Evolutionary conservation across 2,113 vertebrate genomes (phyloP), one percentile per base, ranked within the genome.

Genomic region (Himantopus leucocephalus): DNA sequence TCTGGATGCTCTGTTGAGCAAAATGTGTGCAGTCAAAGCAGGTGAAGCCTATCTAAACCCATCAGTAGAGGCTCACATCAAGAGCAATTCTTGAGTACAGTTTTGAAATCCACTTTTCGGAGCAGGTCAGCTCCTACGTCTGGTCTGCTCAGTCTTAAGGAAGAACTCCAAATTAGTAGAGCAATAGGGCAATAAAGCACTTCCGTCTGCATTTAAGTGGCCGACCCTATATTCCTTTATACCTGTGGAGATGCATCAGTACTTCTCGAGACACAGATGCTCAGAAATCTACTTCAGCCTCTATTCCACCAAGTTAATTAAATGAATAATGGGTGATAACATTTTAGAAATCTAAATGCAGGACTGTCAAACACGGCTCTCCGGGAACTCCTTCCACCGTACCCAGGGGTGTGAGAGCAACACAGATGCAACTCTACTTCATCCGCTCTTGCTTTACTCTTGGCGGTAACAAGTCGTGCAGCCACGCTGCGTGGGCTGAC

Each of bases 381-480:
- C n/a, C 0, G 1, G 59, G 32, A 64, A n/a, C 17, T 29, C 60
- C 60, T 39, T 39, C 2, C 23, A 1, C 35, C 5, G 45, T 7
- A 45, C 35, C 8, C 52, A 41, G 50, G 63, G 79, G 4, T 3
- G 15, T 4, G 5, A 70, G 20, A n/a, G 63, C 41, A 21, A 8
- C 6, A 2, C 1, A 27, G 32, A 9, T 10, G 30, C 41, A 80
- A 13, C 35, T 8, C 21, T 23, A 5, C 53, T 68, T 47, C 7
- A 24, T 12, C 70, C 5, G 6, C 30, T 1, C n/a, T 37, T 26
- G 62, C 71, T 68, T 53, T 60, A 6, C 19, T 29, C 78, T 26
- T 9, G 19, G 53, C 37, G 37, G 8, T 8, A 32, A 8, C 3
- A 6, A 22, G 62, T 27, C 18, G 14, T 3, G 48, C 23, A 50